phyloP scores from a whole-genome alignment of 2,113 vertebrate genomes.

The Nyctibius bracteatus region DNA sequence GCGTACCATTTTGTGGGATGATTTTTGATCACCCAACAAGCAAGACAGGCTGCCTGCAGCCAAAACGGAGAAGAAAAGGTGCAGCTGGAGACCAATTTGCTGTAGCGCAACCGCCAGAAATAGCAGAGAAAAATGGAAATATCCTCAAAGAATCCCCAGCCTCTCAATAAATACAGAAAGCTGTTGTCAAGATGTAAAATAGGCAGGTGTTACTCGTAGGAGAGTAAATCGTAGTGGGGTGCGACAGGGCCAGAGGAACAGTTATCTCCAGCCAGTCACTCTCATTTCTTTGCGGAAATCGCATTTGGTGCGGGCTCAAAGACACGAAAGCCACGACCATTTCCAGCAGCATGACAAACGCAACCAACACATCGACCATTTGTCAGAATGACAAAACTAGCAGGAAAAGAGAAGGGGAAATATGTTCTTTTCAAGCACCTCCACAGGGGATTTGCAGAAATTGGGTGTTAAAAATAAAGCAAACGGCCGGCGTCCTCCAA shows the following conservation, averaged over 20 bases:
- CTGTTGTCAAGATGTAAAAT: background rate
- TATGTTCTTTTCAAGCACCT: background rate
- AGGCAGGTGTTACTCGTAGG: background rate
- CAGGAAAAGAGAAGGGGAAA: background rate
- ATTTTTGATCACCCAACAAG: background rate
- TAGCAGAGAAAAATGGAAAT: background rate
- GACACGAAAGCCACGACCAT: background rate
- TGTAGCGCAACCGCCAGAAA: rapidly evolving
- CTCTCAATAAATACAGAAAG: background rate
- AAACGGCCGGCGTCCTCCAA: background rate
- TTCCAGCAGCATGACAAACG: background rate
- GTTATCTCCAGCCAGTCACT: background rate
- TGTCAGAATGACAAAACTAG: background rate
- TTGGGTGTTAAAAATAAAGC: background rate
- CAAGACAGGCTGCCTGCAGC: background rate
- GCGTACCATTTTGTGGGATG: background rate
- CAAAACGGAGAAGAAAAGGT: background rate
- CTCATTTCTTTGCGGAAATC: background rate
- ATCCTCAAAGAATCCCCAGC: background rate
- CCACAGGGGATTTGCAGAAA: background rate
- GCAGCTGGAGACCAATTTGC: background rate
- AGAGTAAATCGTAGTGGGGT: background rate
- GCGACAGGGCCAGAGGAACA: background rate
- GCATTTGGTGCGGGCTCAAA: background rate
- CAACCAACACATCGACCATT: background rate